Conservation (phyloP, 2,888 invertebrate species). For the Scrobipalpa atriplicella region DNA sequence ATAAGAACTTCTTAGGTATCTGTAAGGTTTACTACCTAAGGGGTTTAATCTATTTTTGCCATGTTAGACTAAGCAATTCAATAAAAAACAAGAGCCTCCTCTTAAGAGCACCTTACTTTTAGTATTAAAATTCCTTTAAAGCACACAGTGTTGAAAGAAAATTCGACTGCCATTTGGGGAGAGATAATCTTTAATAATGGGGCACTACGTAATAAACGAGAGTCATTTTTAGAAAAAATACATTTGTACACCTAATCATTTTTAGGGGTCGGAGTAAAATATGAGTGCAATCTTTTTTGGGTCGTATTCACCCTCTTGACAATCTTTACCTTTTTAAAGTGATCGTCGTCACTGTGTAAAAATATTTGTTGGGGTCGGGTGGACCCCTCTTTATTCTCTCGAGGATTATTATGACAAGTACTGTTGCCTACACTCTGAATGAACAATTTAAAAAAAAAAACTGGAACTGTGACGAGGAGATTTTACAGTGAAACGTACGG, state of each 20-base stretch:
- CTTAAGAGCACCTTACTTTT: slow-evolving; percentile 1
- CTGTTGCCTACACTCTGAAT: slow-evolving; percentile 11
- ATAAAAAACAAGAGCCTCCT: neutral
- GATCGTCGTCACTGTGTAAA: slow-evolving; percentile 34
- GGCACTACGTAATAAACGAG: slow-evolving; percentile 36
- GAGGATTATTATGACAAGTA: slow-evolving; percentile 26
- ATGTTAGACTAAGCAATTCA: slow-evolving; percentile 12
- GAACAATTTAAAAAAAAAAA: neutral
- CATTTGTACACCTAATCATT: slow-evolving; percentile 46
- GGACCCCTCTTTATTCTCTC: slow-evolving; percentile 20
- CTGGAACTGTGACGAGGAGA: neutral
- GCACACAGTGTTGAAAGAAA: neutral
- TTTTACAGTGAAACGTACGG: neutral
- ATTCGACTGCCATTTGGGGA: slow-evolving; percentile 15
- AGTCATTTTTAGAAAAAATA: slow-evolving; percentile 37
- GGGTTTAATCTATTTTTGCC: neutral
- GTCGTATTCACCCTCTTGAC: slow-evolving; percentile 40
- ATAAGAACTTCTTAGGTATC: neutral
- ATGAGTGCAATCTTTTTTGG: slow-evolving; percentile 52
- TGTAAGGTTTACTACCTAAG: neutral
- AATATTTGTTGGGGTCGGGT: slow-evolving; percentile 26
- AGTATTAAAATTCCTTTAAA: neutral
- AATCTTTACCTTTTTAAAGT: slow-evolving; percentile 42
- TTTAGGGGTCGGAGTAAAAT: slow-evolving; percentile 46
- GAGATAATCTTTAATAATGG: slow-evolving; percentile 29